Evolutionary conservation across 2,888 invertebrate genomes (phyloP), one percentile per base, ranked within the genome.

Genomic region (Hydroisotoma schaefferi): DNA sequence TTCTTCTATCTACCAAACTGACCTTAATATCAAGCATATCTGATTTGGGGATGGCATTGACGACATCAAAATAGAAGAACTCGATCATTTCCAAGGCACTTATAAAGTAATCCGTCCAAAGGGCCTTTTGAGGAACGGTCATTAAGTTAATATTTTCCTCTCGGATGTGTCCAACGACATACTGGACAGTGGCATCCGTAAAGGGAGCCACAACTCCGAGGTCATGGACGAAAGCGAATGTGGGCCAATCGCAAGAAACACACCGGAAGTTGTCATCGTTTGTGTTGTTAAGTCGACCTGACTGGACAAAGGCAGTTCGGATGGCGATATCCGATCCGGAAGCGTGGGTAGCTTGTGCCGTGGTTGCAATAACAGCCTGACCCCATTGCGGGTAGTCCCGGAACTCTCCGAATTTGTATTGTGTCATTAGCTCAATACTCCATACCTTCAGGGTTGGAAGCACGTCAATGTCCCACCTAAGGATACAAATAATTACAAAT

Each of bases 351-450:
- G 70, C 66, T 22, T 20, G 38, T 1, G 12, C 43, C 1, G 53
- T n/a, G 4, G 70, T 61, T 25, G 55, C 49, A 10, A 70, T 25
- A 4, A 67, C 54, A n/a, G 68, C 65, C 25, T 61, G 38, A 38
- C 68, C 70, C 70, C 70, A 70, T n/a, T 37, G 25, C 1, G 70
- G 40, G 54, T 65, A 68, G 25, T 67, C 70, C 0, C 12, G 22
- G 15, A 5, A 22, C 22, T 68, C 61, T 1, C 60, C 59, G 40
- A 63, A 70, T n/a, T 38, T 38, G 37, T 23, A 22, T 22, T 48
- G 61, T 12, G 22, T 65, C 23, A 47, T 38, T 12, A 49, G 46
- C 37, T 67, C 38, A 5, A 63, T 60, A 15, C 54, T 49, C 66
- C 66, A 70, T 15, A 55, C 46, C 51, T 68, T 66, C 25, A 68